A percentile compares a stretch with the other conserved stretches of the same genome.
These are phyloP conservation scores for Oryzaephilus surinamensis DNA, from an alignment of 1,140 invertebrate species.

Conservation along the genomic window DNA sequence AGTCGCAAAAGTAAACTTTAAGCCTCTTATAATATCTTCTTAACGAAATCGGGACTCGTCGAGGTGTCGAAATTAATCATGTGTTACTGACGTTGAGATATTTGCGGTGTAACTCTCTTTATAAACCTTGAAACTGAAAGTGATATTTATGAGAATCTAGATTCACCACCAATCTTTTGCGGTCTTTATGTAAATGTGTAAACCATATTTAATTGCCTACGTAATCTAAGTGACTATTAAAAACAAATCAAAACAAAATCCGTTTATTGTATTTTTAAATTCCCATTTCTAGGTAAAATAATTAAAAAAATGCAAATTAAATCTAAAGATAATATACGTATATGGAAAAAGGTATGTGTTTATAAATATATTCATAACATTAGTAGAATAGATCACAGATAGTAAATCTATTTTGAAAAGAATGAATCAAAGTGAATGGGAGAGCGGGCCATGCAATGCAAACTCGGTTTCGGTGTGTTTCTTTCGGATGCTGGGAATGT, in stretches of 20 bases:
- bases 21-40: too few species aligned
- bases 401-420: background rate
- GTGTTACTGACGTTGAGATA: conserved; percentile 17
- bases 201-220: too few species aligned
- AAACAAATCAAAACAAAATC: too few species aligned
- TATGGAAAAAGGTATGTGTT: background rate
- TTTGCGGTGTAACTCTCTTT: conserved; percentile 16
- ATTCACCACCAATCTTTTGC: background rate
- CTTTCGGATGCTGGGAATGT: conserved; percentile 19
- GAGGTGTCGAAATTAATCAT: conserved; percentile 24
- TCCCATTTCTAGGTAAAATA: too few species aligned
- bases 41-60: conserved; percentile 6
- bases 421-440: conserved; percentile 4
- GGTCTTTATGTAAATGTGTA: background rate
- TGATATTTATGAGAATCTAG: conserved; percentile 22
- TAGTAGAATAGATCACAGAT: background rate
- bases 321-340: background rate
- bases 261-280: too few species aligned
- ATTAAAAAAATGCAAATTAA: background rate
- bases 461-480: conserved; percentile 12
- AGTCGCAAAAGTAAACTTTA: too few species aligned
- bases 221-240: too few species aligned
- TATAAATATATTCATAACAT: background rate
- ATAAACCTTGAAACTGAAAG: conserved; percentile 18
- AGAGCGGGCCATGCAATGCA: conserved; percentile 8